Evolutionary conservation across 2,113 vertebrate genomes (phyloP).

Genomic region (Polyodon spathula): DNA sequence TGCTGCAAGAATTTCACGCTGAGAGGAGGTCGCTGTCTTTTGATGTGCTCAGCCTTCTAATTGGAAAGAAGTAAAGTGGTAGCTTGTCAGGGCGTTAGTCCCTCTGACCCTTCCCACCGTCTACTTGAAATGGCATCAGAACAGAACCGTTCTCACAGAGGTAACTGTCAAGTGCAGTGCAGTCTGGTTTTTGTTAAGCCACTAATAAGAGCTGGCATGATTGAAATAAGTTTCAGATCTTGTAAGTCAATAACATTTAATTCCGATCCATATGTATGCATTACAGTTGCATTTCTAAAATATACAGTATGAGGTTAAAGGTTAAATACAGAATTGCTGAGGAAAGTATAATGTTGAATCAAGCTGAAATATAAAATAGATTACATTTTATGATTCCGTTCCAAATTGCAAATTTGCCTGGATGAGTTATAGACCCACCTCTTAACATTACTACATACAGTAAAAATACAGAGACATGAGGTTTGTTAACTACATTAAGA

Average conservation of each 20-base stretch:
- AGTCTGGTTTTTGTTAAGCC: slow-evolving; percentile 74
- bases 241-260: slow-evolving; percentile 38
- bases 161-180: slow-evolving; percentile 42
- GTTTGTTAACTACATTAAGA: too few species aligned
- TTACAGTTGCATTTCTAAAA: slow-evolving; percentile 23
- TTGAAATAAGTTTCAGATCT: slow-evolving; percentile 56
- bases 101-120: slow-evolving; percentile 71
- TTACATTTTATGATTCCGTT: too few species aligned
- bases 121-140: slow-evolving; percentile 77
- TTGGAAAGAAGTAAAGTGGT: slow-evolving; percentile 97
- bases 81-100: slow-evolving; percentile 86
- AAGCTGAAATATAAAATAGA: too few species aligned
- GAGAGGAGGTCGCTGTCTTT: slow-evolving; percentile 73
- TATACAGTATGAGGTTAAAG: too few species aligned
- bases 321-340: too few species aligned
- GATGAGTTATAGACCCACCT: too few species aligned
- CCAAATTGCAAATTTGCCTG: too few species aligned
- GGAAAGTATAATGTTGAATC: too few species aligned
- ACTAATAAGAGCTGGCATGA: slow-evolving; percentile 52
- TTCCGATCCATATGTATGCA: slow-evolving; percentile 29
- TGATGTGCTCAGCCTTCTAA: slow-evolving; percentile 88
- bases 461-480: too few species aligned
- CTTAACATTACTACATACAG: too few species aligned
- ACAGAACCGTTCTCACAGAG: slow-evolving; percentile 71
- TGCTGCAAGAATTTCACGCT: slow-evolving; percentile 77